A percentile compares a stretch with the other conserved stretches of the same genome.
Evolutionary conservation across 2,888 invertebrate genomes (phyloP).

Genomic region (Diadromus collaris): DNA sequence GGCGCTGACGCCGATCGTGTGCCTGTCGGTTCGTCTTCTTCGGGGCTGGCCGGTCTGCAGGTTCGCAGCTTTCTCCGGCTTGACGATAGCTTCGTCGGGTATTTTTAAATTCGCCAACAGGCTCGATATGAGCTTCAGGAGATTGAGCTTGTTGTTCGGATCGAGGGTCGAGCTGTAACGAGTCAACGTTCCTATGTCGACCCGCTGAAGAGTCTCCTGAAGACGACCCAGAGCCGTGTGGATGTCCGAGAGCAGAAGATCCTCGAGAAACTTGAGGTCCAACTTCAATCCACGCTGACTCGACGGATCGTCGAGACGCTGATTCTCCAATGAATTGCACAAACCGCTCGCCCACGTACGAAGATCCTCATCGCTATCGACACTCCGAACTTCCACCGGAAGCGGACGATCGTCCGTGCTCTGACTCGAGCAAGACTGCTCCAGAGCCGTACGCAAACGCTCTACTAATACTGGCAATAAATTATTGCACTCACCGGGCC

Average conservation of each 20-base stretch:
- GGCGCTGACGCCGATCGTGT: conserved; percentile 91
- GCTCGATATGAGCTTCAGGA: conserved; percentile 86
- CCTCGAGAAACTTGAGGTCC: conserved; percentile 81
- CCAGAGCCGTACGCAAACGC: conserved; percentile 79
- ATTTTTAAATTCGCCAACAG: conserved; percentile 83
- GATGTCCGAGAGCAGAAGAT: conserved; percentile 88
- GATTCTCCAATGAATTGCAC: conserved; percentile 68
- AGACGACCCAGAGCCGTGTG: conserved; percentile 89
- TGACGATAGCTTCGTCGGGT: conserved; percentile 78
- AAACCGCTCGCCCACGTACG: conserved; percentile 78
- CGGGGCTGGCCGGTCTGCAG: conserved; percentile 71
- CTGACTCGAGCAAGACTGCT: conserved; percentile 71
- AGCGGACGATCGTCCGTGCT: conserved; percentile 64
- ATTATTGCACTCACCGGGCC: conserved; percentile 79
- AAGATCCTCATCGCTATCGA: conserved; percentile 87
- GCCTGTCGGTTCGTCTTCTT: conserved; percentile 84
- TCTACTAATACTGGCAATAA: conserved; percentile 80
- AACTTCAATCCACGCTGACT: conserved; percentile 67
- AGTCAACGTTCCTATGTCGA: conserved; percentile 80
- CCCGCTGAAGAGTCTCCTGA: conserved; percentile 85
- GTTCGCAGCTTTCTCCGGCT: conserved; percentile 74
- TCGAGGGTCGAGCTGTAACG: conserved; percentile 81
- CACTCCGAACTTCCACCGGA: conserved; percentile 83
- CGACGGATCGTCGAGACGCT: conserved; percentile 24
- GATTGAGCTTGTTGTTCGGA: conserved; percentile 82